Evolutionary conservation across 2,797 vertebrate genomes (phyloP).

Genomic region (Diglossa cyanea): DNA sequence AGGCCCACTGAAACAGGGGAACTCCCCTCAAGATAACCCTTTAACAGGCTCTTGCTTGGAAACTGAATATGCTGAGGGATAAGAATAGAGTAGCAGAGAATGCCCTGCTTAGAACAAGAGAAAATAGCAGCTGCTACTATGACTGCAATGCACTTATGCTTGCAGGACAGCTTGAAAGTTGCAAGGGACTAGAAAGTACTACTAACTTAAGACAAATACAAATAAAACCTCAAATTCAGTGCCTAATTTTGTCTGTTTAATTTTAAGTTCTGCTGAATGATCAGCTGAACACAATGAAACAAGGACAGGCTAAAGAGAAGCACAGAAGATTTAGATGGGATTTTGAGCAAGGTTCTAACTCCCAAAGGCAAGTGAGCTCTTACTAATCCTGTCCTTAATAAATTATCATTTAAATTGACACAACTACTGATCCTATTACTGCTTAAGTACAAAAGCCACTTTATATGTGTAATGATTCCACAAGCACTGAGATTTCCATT

Average conservation of each 20-base stretch:
- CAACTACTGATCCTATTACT: neutral
- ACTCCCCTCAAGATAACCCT: neutral
- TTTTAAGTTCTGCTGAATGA: neutral
- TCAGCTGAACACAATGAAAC: neutral
- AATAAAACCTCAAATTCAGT: neutral
- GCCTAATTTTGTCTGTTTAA: neutral
- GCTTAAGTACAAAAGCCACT: constrained; percentile 3
- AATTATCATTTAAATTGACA: constrained; percentile 20
- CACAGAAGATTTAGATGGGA: neutral
- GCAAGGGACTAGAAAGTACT: neutral
- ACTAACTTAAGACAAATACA: neutral
- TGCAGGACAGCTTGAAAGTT: neutral
- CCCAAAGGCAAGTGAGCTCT: neutral
- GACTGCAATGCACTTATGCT: neutral
- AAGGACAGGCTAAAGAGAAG: neutral
- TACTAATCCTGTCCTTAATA: neutral
- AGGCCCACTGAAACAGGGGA: neutral
- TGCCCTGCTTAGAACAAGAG: neutral
- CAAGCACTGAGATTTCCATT: neutral
- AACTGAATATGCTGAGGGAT: neutral
- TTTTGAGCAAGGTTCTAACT: neutral
- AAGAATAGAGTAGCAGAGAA: neutral
- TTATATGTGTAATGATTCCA: neutral
- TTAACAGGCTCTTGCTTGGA: neutral
- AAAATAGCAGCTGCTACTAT: constrained; percentile 15